Base-by-base conservation (phyloP, 1,140 invertebrate genomes). In the Drosophila mayri region DNA sequence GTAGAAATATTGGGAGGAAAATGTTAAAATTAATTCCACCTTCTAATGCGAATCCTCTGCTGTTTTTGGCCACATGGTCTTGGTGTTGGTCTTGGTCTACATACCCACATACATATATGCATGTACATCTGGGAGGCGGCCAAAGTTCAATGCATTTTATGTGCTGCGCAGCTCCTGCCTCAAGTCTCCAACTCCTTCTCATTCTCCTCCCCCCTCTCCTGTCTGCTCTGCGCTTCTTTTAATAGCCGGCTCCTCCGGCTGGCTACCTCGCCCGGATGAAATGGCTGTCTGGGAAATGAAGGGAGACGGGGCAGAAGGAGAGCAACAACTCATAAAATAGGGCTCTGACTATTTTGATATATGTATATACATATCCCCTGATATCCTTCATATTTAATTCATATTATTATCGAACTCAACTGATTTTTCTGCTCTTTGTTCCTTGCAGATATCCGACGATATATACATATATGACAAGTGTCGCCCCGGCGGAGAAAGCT, bases 141-240 rank as follows among this genome's bases (percentile, higher is more conserved):
- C 84, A 88, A 87, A 87, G 84, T 87, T 87, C 84, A 87, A 88
- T 87, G 84, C 67, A 87, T 87, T 83, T 43, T 37, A 62, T 57
- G 22, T 54, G 76, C 65, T 32, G 61, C 49, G 61, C 49, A 40
- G 20, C 64, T 49, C 41, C 59, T 44, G 28, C 16, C 41, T 25
- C 22, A 60, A 10, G 14, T 38, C 46, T 35, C 22, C 47, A 28
- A 28, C 59, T 60, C 41, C 28, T 49, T n/a, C 57, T 62, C 64
- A 18, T 6, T 30, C 44, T 25, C 30, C 59, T 28, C 11, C 18
- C 22, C 18, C 22, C 20, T 18, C 60, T 73, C 55, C 57, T 71
- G 82, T 68, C 79, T 79, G 75, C 52, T 73, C 20, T 47, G 76
- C 55, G 41, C n/a, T 40, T 77, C 75, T 87, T 87, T 87, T 87